Conservation (phyloP, 2,888 invertebrate species). For the Apotomis capreana region DNA sequence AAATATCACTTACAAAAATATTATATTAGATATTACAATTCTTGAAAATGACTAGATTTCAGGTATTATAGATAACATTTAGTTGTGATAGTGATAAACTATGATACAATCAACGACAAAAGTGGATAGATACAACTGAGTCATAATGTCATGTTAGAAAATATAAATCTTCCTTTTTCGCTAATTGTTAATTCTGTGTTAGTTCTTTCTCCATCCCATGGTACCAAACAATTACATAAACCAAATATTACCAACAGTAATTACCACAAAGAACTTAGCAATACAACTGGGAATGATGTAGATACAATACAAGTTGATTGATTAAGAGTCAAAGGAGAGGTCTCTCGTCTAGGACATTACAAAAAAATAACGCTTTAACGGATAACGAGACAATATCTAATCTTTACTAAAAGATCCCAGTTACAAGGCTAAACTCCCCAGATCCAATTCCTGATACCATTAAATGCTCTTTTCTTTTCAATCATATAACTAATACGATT, state of each 20-base stretch:
- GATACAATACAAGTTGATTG: not conserved
- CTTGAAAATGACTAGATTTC: not conserved
- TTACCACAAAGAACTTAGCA: conserved; percentile 6
- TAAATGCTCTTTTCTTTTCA: not conserved
- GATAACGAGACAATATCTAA: too few relatives aligned
- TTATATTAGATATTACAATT: not conserved
- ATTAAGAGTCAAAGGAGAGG: too few relatives aligned
- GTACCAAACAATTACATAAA: conserved; percentile 11
- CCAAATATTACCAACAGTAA: conserved; percentile 5
- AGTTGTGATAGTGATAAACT: not conserved
- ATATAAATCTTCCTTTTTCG: not conserved
- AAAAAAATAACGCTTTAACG: too few relatives aligned
- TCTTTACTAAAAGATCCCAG: conserved; percentile 5
- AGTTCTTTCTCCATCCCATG: conserved; percentile 14
- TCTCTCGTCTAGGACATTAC: too few relatives aligned
- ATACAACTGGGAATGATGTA: conserved; percentile 9
- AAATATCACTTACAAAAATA: not conserved
- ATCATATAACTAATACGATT: not conserved
- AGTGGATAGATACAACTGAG: not conserved
- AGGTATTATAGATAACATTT: not conserved
- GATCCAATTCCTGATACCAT: conserved; percentile 12
- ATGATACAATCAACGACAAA: not conserved
- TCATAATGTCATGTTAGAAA: conserved; percentile 6
- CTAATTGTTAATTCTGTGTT: not conserved
- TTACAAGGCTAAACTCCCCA: not conserved